These are phyloP conservation scores for Cosmopolites sordidus DNA, from an alignment of 2,888 invertebrate species.

Conservation along the genomic window DNA sequence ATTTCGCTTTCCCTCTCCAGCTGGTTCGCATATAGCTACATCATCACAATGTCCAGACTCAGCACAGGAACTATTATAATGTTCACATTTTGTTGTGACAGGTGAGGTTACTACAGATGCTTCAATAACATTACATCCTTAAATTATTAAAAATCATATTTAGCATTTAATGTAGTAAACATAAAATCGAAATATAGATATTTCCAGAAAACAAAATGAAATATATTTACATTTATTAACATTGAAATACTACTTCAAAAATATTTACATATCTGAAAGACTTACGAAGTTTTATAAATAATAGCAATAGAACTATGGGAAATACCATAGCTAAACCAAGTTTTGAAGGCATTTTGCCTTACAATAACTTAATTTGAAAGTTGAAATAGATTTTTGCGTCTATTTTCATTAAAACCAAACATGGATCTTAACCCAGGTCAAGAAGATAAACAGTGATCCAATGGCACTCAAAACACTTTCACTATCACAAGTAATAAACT, in stretches of 20 bases:
- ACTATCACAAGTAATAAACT: too few species aligned
- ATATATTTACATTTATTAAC: too few species aligned
- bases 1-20: constrained; percentile 58
- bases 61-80: constrained; percentile 59
- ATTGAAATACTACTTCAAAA: too few species aligned
- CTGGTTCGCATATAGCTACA: constrained; percentile 61
- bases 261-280: neutral
- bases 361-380: constrained; percentile 15
- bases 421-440: constrained; percentile 41
- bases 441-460: constrained; percentile 26
- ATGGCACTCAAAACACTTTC: too few species aligned
- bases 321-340: constrained; percentile 8
- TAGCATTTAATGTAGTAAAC: neutral
- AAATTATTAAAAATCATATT: neutral
- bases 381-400: constrained; percentile 26
- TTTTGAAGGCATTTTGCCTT: constrained; percentile 3
- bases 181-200: too few species aligned
- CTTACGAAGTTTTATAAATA: constrained; percentile 17
- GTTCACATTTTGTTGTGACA: constrained; percentile 62
- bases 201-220: too few species aligned
- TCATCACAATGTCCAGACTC: constrained; percentile 39
- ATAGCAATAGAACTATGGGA: neutral
- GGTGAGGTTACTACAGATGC: constrained; percentile 24
- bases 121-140: neutral
- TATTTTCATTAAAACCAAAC: constrained; percentile 36